phyloP scores from a whole-genome alignment of 2,113 vertebrate genomes.

The Apistogramma diplotaenia region DNA sequence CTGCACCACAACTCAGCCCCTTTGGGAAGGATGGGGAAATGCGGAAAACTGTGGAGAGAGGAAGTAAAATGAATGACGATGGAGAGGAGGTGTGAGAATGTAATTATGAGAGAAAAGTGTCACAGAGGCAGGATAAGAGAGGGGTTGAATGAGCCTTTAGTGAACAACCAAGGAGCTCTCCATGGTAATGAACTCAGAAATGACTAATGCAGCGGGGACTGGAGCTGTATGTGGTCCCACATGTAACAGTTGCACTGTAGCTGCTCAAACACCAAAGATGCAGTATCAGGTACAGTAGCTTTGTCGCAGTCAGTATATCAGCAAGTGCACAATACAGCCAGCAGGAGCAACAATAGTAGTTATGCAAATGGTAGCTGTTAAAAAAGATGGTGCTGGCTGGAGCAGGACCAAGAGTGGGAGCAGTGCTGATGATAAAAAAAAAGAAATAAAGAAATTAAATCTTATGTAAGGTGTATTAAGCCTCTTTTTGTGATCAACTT shows the following conservation, averaged over 20 bases:
- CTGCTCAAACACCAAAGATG: background rate
- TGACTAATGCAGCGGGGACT: background rate
- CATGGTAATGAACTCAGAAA: constrained; percentile 38
- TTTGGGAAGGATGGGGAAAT: constrained; percentile 23
- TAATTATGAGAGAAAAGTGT: constrained; percentile 49
- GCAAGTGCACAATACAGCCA: background rate
- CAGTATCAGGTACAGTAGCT: background rate
- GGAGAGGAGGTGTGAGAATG: constrained; percentile 40
- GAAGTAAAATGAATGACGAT: constrained; percentile 47
- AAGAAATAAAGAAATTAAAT: background rate
- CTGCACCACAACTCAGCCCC: constrained; percentile 23
- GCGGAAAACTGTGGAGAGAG: constrained; percentile 10
- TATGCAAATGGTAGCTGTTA: background rate
- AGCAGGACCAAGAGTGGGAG: background rate
- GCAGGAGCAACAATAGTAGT: background rate
- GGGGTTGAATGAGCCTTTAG: constrained; percentile 39
- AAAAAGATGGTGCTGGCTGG: background rate
- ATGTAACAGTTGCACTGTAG: background rate
- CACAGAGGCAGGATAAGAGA: constrained; percentile 15
- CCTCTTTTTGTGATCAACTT: too few relatives aligned
- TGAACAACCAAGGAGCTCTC: constrained; percentile 31
- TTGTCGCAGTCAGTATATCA: background rate
- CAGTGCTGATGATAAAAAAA: background rate
- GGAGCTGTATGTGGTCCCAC: background rate
- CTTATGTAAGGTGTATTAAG: too few relatives aligned